phyloP scores from a whole-genome alignment of 2,113 vertebrate species.

The Psophia crepitans region DNA sequence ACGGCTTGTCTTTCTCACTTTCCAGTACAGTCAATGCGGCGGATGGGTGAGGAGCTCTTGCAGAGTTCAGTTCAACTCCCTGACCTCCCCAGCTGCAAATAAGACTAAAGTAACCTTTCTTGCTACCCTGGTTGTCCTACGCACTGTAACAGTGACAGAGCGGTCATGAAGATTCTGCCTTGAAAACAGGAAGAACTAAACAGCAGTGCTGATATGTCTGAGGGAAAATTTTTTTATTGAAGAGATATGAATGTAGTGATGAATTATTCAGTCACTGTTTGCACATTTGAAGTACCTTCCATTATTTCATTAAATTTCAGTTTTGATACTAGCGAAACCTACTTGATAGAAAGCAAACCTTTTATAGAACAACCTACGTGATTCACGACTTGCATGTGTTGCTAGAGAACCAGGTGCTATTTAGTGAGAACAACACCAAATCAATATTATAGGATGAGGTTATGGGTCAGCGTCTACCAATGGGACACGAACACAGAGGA shows the following conservation, averaged over 20 bases:
- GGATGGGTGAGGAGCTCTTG: background rate
- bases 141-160: background rate
- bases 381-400: too few species aligned
- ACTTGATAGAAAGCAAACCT: background rate
- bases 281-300: background rate
- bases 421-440: background rate
- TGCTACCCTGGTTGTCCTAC: background rate
- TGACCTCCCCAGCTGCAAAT: background rate
- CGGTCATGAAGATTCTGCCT: background rate
- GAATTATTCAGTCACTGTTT: background rate
- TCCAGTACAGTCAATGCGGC: accelerated
- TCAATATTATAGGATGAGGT: background rate
- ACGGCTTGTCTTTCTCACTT: background rate
- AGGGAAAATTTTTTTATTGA: background rate
- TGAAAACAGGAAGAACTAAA: background rate
- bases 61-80: background rate
- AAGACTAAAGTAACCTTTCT: background rate
- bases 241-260: constrained; percentile 14
- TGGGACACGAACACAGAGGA: background rate
- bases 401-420: background rate
- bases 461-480: background rate
- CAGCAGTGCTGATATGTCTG: background rate
- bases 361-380: background rate
- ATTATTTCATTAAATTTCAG: constrained; percentile 29
- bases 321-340: background rate